Percentiles rank a stretch among this genome's conserved stretches.
phyloP scores from a whole-genome alignment of 2,113 vertebrate genomes.

The Indri indri region DNA sequence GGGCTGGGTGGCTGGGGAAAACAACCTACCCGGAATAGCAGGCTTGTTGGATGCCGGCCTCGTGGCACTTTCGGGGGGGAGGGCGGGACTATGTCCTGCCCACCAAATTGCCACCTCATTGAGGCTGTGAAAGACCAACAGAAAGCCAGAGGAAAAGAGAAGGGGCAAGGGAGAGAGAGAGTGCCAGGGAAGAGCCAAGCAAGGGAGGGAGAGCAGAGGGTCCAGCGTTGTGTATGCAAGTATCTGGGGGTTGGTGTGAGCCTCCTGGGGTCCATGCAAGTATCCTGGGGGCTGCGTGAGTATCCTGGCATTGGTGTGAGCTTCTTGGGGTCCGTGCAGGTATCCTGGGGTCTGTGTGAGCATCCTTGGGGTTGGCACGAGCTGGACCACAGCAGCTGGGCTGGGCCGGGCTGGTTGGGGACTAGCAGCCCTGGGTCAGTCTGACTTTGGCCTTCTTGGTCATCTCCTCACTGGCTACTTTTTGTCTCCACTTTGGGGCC shows the following conservation, averaged over 20 bases:
- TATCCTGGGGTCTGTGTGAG: not conserved
- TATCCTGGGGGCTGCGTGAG: not conserved
- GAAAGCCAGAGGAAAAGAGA: not conserved
- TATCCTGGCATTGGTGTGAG: not conserved
- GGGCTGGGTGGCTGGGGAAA: slow-evolving; percentile 44
- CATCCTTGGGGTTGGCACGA: not conserved
- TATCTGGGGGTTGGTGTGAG: not conserved
- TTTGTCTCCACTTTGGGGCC: not conserved
- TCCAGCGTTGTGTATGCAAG: not conserved
- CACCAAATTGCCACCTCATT: slow-evolving; percentile 64
- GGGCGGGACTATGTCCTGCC: slow-evolving; percentile 54
- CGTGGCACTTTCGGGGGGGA: slow-evolving; percentile 54
- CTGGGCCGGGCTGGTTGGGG: not conserved
- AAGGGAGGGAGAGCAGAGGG: not conserved
- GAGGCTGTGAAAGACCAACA: slow-evolving; percentile 27
- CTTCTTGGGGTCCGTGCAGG: not conserved
- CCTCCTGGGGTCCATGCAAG: not conserved
- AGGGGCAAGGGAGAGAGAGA: not conserved
- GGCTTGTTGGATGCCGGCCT: slow-evolving; percentile 34
- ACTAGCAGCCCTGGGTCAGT: not conserved
- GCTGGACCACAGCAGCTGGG: not conserved
- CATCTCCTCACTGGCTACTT: not conserved
- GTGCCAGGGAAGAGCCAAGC: not conserved
- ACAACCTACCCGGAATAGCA: slow-evolving; percentile 66
- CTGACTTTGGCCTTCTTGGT: not conserved